Evolutionary conservation across 2,113 vertebrate genomes (phyloP), one percentile per base, ranked within the genome.

Genomic region (Xyliphius kryptos): DNA sequence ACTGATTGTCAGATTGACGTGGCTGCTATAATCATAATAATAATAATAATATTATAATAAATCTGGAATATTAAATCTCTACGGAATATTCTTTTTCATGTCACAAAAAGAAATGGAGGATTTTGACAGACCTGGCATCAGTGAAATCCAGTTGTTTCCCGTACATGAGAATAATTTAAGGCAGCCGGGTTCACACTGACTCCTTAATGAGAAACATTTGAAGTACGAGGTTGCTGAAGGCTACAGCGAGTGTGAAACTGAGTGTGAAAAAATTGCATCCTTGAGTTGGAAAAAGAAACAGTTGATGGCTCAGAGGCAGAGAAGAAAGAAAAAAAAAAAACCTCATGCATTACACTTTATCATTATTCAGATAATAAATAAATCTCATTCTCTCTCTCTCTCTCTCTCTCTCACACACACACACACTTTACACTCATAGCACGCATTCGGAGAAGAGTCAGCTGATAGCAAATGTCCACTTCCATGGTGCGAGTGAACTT

Each of bases 251-350:
- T 54, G 69, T 40, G 14, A 46, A 56, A 66, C 61, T 57, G 57
- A 68, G 61, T n/a, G n/a, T n/a, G n/a, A n/a, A n/a, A 48, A 53
- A 71, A 65, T 70, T 81, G 74, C 75, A 82, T 76, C n/a, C n/a
- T n/a, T n/a, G n/a, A n/a, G n/a, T n/a, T n/a, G n/a, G n/a, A n/a
- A n/a, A n/a, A n/a, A n/a, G n/a, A n/a, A n/a, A n/a, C n/a, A n/a
- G n/a, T n/a, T n/a, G n/a, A n/a, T n/a, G n/a, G n/a, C n/a, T n/a
- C n/a, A n/a, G n/a, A n/a, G n/a, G n/a, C n/a, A n/a, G n/a, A n/a
- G n/a, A n/a, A n/a, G n/a, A n/a, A n/a, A n/a, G n/a, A n/a, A n/a
- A n/a, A n/a, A n/a, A n/a, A n/a, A n/a, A n/a, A n/a, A n/a, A n/a
- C n/a, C n/a, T n/a, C n/a, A n/a, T n/a, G n/a, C n/a, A n/a, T n/a